Evolutionary conservation across 92 coral and sea anemone genomes (phyloP).

Genomic region (Zoanthus sociatus): DNA sequence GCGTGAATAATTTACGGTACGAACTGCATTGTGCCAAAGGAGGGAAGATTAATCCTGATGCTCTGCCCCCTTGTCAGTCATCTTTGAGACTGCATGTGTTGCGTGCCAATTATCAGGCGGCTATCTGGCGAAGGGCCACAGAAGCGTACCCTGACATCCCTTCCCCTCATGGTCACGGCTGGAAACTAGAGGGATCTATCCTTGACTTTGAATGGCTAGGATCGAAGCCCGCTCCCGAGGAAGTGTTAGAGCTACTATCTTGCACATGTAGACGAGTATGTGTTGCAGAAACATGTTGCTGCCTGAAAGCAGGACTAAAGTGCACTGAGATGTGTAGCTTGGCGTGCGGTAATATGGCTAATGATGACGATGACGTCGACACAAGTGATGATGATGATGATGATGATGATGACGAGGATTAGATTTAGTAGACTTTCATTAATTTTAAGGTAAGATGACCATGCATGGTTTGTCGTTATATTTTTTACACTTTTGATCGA

Average conservation of each 20-base stretch:
- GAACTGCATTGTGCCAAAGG: constrained; percentile 56
- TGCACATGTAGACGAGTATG: constrained; percentile 65
- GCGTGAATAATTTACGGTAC: constrained; percentile 29
- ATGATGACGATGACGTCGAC: no score
- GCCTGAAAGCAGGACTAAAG: constrained; percentile 69
- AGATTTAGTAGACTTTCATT: no score
- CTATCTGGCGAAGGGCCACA: constrained; percentile 63
- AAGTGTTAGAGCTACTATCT: constrained; percentile 65
- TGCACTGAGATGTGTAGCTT: constrained; percentile 60
- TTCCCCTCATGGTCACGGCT: constrained; percentile 66
- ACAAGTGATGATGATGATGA: no score
- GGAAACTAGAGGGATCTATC: constrained; percentile 41
- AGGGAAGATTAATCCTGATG: constrained; percentile 48
- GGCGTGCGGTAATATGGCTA: no score
- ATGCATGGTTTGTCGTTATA: no score
- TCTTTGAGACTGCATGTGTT: constrained; percentile 61
- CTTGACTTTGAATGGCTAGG: constrained; percentile 57
- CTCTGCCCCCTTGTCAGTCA: constrained; percentile 67
- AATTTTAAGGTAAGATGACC: no score
- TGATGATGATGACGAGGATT: no score
- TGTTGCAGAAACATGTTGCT: constrained; percentile 56
- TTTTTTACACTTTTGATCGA: no score
- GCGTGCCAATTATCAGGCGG: constrained; percentile 71
- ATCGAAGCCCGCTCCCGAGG: constrained; percentile 76
- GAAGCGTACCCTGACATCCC: constrained; percentile 55